Base-by-base conservation (phyloP, 1,140 invertebrate genomes). In the Acromyrmex charruanus region DNA sequence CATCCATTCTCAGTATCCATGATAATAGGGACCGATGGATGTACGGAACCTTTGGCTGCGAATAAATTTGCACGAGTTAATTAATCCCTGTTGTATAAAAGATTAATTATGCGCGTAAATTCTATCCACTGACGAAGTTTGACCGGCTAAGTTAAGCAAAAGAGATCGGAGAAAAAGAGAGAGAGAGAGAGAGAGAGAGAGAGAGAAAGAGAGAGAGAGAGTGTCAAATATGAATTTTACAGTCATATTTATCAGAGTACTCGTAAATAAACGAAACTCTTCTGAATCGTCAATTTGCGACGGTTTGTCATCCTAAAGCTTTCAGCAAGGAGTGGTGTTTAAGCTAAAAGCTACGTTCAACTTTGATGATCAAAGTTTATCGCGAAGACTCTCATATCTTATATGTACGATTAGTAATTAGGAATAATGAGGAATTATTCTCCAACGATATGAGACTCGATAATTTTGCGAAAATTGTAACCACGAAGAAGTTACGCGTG, bases 61-160 rank as follows among this genome's bases (percentile, higher is more conserved):
- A 51, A 71, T 77, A 74, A 85, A 91, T 87, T 82, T 69, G 35
- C 81, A 75, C 31, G 74, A 89, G 68, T 81, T 87, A 87, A 89
- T 87, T 87, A 77, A 89, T 87, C 28, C 72, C 21, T 14, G 39
- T 84, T 89, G 51, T 53, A 44, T n/a, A 61, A 79, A 75, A 77
- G 69, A 89, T 89, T 77, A 89, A 89, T 89, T 89, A 81, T 87
- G 39, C 74, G 68, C 21, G 14, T 16, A 16, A 66, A 75, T 80
- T 79, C 72, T 14, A 58, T 59, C 35, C 44, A 39, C 53, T 18
- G 5, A 28, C 4, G 28, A 49, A 84, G 39, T 84, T 75, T 25
- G 35, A 21, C 16, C 35, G 0, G 21, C 0, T 35, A 81, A 66
- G n/a, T 75, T 65, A 53, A 88, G 16, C 53, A n/a, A 18, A 61